Base-by-base conservation (phyloP, 2,888 invertebrate species). In the Phalera bucephala region DNA sequence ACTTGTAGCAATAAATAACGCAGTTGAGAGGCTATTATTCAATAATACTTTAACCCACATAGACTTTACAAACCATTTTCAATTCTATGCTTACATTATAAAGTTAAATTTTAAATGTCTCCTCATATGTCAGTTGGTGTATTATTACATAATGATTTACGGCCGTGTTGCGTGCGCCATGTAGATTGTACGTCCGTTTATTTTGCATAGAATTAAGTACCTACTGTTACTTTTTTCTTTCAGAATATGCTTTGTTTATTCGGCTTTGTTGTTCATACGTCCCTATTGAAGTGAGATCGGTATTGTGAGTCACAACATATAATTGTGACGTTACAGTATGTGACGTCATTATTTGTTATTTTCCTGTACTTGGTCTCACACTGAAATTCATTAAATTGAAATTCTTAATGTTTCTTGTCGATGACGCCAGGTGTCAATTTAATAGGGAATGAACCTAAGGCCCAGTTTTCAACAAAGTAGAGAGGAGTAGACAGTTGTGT, bases 1-100 rank as follows among this genome's bases (percentile, higher is more conserved):
- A 65, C 27, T 52, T 35, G 36, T 33, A 52, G 64, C 49, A 70
- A 75, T 71, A 72, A 75, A 77, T 72, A 74, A 74, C 72, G 71
- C 72, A 75, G 64, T 69, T 66, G 47, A 55, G 64, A 65, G 2
- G 8, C 10, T 7, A 3, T 8, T 2, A 14, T 3, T 1, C 10
- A 8, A 25, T 2, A 27, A n/a, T 14, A 1, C 14, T 1, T 27
- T 14, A 27, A 9, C 8, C n/a, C 4, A 9, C 1, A 8, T 14
- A n/a, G 4, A 14, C 3, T 4, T 2, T 4, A n/a, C 14, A 9
- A 5, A 1, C 13, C 1, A 27, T 14, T 27, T 27, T 8, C 3
- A n/a, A 5, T 14, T 7, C 9, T 14, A 27, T 8, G 0, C 2
- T 2, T 6, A 2, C 1, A 0, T 4, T 1, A 12, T 25, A 25